A percentile compares a stretch with the other conserved stretches of the same genome.
Evolutionary conservation across 2,888 invertebrate species (phyloP).

Genomic region (Euclidia mi): DNA sequence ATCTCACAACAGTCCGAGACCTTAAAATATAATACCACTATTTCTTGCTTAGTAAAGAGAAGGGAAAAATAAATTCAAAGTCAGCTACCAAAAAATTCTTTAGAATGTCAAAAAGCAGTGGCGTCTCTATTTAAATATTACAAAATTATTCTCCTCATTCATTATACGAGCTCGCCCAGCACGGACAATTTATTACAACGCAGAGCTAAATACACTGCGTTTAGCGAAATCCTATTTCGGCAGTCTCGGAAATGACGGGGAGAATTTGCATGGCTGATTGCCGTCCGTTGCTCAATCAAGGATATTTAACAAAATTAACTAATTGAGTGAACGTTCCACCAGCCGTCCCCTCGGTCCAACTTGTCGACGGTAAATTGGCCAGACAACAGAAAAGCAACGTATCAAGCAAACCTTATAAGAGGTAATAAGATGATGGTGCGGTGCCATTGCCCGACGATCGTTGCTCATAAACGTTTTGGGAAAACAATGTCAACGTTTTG

Average conservation of each 20-base stretch:
- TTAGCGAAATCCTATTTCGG: constrained; percentile 72
- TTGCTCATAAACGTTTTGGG: constrained; percentile 54
- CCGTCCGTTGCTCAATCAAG: constrained; percentile 89
- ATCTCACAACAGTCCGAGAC: no score
- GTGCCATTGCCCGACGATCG: constrained; percentile 54
- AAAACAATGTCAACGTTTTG: constrained; percentile 31
- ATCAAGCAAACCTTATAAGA: constrained; percentile 80
- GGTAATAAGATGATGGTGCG: constrained; percentile 74
- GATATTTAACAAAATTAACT: constrained; percentile 90
- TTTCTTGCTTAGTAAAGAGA: no score
- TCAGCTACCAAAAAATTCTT: neutral
- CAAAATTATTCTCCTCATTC: constrained; percentile 50
- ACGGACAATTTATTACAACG: constrained; percentile 63
- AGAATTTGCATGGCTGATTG: constrained; percentile 89
- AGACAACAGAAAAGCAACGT: constrained; percentile 78
- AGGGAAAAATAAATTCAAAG: no score
- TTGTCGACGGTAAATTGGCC: constrained; percentile 72
- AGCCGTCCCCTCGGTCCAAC: constrained; percentile 57
- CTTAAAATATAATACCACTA: no score
- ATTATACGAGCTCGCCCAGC: constrained; percentile 53
- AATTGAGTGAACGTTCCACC: constrained; percentile 86
- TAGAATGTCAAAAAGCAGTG: constrained; percentile 36
- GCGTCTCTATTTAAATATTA: constrained; percentile 47
- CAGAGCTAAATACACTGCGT: constrained; percentile 65
- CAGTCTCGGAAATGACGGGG: constrained; percentile 74